Conservation (phyloP, 2,888 invertebrate genomes). For the Drosophila tripunctata region DNA sequence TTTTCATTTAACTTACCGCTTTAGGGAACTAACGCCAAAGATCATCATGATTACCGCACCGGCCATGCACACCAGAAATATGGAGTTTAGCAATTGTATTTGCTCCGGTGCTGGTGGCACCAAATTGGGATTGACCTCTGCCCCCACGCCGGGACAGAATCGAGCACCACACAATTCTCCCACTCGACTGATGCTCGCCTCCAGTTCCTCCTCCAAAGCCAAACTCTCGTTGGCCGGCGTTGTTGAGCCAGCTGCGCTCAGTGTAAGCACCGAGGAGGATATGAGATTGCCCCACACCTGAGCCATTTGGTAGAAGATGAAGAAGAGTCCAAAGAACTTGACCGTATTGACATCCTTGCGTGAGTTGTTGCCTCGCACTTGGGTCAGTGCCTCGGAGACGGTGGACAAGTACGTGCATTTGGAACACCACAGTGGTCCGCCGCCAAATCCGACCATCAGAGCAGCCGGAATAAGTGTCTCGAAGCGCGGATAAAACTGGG, state of each 20-base stretch:
- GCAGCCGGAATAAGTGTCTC: slow-evolving; percentile 92
- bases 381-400: slow-evolving; percentile 91
- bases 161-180: slow-evolving; percentile 89
- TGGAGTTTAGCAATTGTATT: slow-evolving; percentile 91
- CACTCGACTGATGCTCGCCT: slow-evolving; percentile 79
- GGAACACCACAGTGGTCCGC: slow-evolving; percentile 97
- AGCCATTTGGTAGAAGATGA: slow-evolving; percentile 98
- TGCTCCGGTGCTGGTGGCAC: slow-evolving; percentile 89
- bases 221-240: slow-evolving; percentile 48
- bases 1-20: slow-evolving; percentile 86
- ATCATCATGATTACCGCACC: slow-evolving; percentile 90
- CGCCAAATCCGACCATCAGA: slow-evolving; percentile 87
- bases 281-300: slow-evolving; percentile 97
- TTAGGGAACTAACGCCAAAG: slow-evolving; percentile 91
- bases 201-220: slow-evolving; percentile 42
- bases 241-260: slow-evolving; percentile 38
- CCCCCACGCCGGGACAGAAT: slow-evolving; percentile 88
- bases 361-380: slow-evolving; percentile 86
- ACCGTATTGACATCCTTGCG: slow-evolving; percentile 92
- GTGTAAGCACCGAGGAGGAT: slow-evolving; percentile 88
- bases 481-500: slow-evolving; percentile 95
- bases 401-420: slow-evolving; percentile 97
- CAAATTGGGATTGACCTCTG: slow-evolving; percentile 88
- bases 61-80: slow-evolving; percentile 92
- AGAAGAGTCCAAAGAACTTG: slow-evolving; percentile 97